A percentile compares a stretch with the other conserved stretches of the same genome.
Evolutionary conservation across 2,113 vertebrate genomes (phyloP).

Genomic region (Plecotus auritus): DNA sequence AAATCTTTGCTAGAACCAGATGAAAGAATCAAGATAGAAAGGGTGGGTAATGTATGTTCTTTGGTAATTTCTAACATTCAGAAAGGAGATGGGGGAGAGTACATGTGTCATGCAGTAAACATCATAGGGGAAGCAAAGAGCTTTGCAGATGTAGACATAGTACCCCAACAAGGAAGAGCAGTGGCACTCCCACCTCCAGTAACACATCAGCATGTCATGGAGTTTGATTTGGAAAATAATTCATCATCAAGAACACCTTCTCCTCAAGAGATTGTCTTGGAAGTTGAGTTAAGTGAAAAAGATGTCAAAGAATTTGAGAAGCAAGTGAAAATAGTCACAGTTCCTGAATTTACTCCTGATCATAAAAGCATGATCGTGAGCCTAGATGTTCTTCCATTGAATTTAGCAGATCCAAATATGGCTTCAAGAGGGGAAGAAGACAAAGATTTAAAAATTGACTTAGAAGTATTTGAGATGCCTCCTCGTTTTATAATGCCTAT

Average conservation of each 20-base stretch:
- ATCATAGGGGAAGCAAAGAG: constrained; percentile 94
- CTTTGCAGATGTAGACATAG: constrained; percentile 87
- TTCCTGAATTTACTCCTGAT: constrained; percentile 92
- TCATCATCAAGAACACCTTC: constrained; percentile 94
- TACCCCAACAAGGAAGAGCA: constrained; percentile 85
- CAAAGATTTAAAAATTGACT: constrained; percentile 92
- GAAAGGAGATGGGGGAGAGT: constrained; percentile 90
- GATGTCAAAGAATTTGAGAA: constrained; percentile 97
- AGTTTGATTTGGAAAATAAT: constrained; percentile 91
- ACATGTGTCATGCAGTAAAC: constrained; percentile 94
- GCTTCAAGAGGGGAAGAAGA: constrained; percentile 83
- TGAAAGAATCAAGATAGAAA: constrained; percentile 85
- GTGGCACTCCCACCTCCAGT: constrained; percentile 90
- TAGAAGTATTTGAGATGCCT: constrained; percentile 96
- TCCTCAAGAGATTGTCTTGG: constrained; percentile 97
- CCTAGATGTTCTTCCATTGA: constrained; percentile 92
- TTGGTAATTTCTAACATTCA: constrained; percentile 85
- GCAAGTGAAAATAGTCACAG: constrained; percentile 97
- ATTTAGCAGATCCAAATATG: constrained; percentile 85
- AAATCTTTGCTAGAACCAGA: constrained; percentile 86
- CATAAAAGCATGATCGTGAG: constrained; percentile 98
- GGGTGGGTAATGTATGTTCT: constrained; percentile 86
- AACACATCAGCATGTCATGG: constrained; percentile 97
- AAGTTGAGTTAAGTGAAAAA: constrained; percentile 96
- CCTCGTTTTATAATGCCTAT: constrained; percentile 92